phyloP scores from a whole-genome alignment of 2,888 invertebrate species.

The Psococerastis gibbosa region DNA sequence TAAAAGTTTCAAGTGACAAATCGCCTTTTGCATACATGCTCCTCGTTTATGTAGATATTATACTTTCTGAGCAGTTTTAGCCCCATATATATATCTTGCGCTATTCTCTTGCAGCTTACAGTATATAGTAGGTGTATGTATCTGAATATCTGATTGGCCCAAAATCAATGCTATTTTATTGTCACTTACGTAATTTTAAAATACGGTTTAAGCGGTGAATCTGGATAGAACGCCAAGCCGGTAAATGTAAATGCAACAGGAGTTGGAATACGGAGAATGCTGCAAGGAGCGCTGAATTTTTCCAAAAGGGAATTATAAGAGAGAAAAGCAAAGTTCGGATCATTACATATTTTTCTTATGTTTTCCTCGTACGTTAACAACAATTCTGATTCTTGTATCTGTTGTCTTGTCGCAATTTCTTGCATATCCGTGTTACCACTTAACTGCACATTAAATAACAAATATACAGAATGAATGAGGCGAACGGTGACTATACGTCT shows the following conservation, averaged over 20 bases:
- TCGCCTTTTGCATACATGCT: no score
- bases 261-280: neutral
- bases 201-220: neutral
- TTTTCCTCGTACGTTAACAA: neutral
- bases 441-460: no score
- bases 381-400: neutral
- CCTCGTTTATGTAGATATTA: no score
- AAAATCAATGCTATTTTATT: no score
- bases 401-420: neutral
- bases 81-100: no score
- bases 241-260: neutral
- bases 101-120: no score
- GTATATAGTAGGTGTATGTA: no score
- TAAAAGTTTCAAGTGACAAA: no score
- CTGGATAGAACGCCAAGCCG: neutral
- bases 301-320: neutral
- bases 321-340: neutral
- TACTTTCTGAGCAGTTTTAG: no score
- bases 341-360: neutral
- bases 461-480: no score
- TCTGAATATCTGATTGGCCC: no score
- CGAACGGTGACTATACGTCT: no score
- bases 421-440: neutral
- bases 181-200: neutral
- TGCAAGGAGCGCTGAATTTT: neutral